phyloP scores from a whole-genome alignment of 2,888 invertebrate species.

The Drosophila flavopinicola region DNA sequence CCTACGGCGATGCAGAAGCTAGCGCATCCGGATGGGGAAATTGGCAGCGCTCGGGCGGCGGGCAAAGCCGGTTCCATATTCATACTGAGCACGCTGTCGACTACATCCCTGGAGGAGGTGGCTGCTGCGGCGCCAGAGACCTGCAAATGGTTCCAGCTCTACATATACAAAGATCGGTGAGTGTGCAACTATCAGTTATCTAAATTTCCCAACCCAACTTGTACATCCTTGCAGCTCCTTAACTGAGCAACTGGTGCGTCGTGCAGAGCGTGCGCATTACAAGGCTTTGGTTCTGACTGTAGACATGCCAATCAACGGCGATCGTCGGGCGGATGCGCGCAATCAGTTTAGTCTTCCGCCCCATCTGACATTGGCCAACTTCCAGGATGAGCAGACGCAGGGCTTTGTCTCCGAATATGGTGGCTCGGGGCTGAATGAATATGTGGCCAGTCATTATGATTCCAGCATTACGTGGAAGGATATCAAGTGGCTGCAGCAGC shows the following conservation, averaged over 20 bases:
- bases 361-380: conserved; percentile 93
- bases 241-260: conserved; percentile 88
- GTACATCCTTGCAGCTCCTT: conserved; percentile 85
- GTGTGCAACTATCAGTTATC: background rate
- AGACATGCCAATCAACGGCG: conserved; percentile 94
- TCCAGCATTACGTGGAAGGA: conserved; percentile 94
- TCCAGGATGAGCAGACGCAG: conserved; percentile 85
- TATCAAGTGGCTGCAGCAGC: conserved; percentile 92
- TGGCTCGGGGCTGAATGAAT: conserved; percentile 90
- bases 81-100: conserved; percentile 93
- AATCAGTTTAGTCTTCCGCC: conserved; percentile 93
- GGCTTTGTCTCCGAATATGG: conserved; percentile 63
- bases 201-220: background rate
- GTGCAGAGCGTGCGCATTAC: conserved; percentile 92
- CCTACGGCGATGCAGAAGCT: conserved; percentile 96
- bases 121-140: conserved; percentile 90
- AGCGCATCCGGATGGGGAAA: conserved; percentile 95
- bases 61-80: conserved; percentile 90
- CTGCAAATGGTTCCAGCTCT: conserved; percentile 95
- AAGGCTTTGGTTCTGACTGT: conserved; percentile 94
- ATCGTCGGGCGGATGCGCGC: conserved; percentile 91
- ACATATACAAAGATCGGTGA: conserved; percentile 93
- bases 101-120: conserved; percentile 94
- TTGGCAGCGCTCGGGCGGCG: conserved; percentile 93
- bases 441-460: conserved; percentile 91